Evolutionary conservation across 2,888 invertebrate species (phyloP).

Genomic region (Hedya salicella): DNA sequence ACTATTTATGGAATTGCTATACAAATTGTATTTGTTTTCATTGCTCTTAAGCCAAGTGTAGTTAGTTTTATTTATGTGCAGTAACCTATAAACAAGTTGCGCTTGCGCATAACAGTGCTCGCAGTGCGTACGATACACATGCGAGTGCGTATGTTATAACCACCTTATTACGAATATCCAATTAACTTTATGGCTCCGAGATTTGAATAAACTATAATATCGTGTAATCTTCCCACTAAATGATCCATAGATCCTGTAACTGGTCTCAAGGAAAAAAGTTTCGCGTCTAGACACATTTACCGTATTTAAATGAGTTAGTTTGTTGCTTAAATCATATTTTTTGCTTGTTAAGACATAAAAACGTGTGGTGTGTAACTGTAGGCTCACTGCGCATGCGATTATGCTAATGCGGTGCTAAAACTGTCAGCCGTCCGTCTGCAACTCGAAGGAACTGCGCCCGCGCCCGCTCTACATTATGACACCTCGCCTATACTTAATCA

Average conservation of each 20-base stretch:
- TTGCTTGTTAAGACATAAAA: slow-evolving; percentile 33
- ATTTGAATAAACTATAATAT: slow-evolving; percentile 31
- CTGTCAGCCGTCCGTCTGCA: slow-evolving; percentile 34
- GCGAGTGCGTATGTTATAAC: neutral
- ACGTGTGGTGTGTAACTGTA: slow-evolving; percentile 23
- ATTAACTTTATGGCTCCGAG: slow-evolving; percentile 32
- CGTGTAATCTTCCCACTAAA: slow-evolving; percentile 36
- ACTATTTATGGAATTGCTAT: too few relatives aligned
- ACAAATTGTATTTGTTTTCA: too few relatives aligned
- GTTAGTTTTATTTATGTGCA: neutral
- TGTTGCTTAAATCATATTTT: slow-evolving; percentile 39
- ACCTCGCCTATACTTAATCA: neutral
- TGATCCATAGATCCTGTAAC: slow-evolving; percentile 38
- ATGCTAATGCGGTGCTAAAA: slow-evolving; percentile 41
- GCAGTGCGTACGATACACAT: neutral
- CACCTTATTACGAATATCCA: slow-evolving; percentile 39
- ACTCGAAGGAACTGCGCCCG: slow-evolving; percentile 2
- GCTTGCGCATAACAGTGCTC: neutral
- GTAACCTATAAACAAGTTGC: neutral
- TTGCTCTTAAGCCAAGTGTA: too few relatives aligned
- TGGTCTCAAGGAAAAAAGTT: slow-evolving; percentile 22
- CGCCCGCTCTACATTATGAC: neutral
- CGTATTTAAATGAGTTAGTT: slow-evolving; percentile 36
- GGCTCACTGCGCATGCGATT: slow-evolving; percentile 38
- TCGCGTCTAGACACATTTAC: slow-evolving; percentile 36